Evolutionary conservation across 2,113 vertebrate genomes (phyloP).

Genomic region (Azemiops feae): DNA sequence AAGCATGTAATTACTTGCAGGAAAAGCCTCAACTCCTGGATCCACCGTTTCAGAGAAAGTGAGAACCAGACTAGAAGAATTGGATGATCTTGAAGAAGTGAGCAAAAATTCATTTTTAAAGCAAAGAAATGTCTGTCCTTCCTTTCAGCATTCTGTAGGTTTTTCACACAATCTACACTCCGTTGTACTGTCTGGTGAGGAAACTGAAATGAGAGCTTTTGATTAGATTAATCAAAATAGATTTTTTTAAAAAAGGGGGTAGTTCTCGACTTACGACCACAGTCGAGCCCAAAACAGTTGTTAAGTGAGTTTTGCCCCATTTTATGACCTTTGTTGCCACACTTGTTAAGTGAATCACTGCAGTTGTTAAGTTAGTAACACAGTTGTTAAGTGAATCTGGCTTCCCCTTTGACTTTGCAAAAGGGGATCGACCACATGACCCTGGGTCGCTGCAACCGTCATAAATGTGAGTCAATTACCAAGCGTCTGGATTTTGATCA

Average conservation of each 20-base stretch:
- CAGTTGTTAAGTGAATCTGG: background rate
- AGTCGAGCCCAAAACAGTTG: background rate
- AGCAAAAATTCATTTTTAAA: slow-evolving; percentile 9
- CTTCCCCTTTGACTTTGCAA: background rate
- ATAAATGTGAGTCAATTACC: background rate
- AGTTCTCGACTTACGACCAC: background rate
- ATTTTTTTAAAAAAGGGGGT: too few relatives aligned
- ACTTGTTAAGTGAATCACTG: background rate
- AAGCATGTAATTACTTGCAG: slow-evolving; percentile 58
- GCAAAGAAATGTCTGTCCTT: background rate
- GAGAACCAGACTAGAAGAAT: slow-evolving; percentile 90
- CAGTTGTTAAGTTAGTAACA: background rate
- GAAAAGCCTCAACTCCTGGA: slow-evolving; percentile 74
- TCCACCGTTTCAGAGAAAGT: slow-evolving; percentile 96
- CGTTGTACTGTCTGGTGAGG: background rate
- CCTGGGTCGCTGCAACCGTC: background rate
- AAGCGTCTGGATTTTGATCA: background rate
- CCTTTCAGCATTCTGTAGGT: background rate
- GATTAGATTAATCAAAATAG: too few relatives aligned
- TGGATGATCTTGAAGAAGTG: slow-evolving; percentile 97
- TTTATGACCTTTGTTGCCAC: background rate
- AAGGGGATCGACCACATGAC: background rate
- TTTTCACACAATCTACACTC: background rate
- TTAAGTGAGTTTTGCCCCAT: background rate
- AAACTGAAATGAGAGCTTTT: background rate